A percentile compares a stretch with the other conserved stretches of the same genome.
These are phyloP conservation scores for Zophobas morio DNA, from an alignment of 1,140 invertebrate genomes.

Conservation along the genomic window DNA sequence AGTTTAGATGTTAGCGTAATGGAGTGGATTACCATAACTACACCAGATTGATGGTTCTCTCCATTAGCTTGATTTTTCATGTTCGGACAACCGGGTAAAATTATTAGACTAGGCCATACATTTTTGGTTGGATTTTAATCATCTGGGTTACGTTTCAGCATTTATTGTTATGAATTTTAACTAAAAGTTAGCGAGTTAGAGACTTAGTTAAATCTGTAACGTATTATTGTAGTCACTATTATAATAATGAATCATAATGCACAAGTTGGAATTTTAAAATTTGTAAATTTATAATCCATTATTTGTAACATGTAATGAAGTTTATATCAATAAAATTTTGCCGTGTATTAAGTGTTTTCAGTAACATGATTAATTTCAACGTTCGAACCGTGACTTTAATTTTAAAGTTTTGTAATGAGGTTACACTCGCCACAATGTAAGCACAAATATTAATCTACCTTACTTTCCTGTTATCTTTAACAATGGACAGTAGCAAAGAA, in stretches of 20 bases:
- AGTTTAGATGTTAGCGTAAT: slow-evolving; percentile 42
- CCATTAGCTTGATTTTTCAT: slow-evolving; percentile 46
- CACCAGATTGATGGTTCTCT: slow-evolving; percentile 1
- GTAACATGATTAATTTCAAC: slow-evolving; percentile 2
- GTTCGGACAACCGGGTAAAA: slow-evolving; percentile 54
- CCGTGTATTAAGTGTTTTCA: slow-evolving; percentile 50
- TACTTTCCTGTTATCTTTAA: too few species aligned
- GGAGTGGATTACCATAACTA: slow-evolving; percentile 4
- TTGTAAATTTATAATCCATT: slow-evolving; percentile 64
- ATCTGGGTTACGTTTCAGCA: slow-evolving; percentile 5
- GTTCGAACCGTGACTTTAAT: not conserved
- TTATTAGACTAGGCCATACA: slow-evolving; percentile 27
- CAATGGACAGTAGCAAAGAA: too few species aligned
- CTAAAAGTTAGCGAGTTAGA: slow-evolving; percentile 17
- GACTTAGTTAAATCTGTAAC: slow-evolving; percentile 31
- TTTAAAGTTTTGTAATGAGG: not conserved
- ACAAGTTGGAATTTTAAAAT: slow-evolving; percentile 65
- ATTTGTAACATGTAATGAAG: slow-evolving; percentile 53
- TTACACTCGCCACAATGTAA: not conserved
- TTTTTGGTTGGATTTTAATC: slow-evolving; percentile 27
- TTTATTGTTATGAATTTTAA: slow-evolving; percentile 13
- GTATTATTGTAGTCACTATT: slow-evolving; percentile 47
- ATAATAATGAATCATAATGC: slow-evolving; percentile 56
- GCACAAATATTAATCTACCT: too few species aligned
- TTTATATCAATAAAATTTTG: slow-evolving; percentile 62